Percentiles rank a stretch among this genome's conserved stretches.
Evolutionary conservation across 2,113 vertebrate genomes (phyloP).

Genomic region (Odobenus rosmarus): DNA sequence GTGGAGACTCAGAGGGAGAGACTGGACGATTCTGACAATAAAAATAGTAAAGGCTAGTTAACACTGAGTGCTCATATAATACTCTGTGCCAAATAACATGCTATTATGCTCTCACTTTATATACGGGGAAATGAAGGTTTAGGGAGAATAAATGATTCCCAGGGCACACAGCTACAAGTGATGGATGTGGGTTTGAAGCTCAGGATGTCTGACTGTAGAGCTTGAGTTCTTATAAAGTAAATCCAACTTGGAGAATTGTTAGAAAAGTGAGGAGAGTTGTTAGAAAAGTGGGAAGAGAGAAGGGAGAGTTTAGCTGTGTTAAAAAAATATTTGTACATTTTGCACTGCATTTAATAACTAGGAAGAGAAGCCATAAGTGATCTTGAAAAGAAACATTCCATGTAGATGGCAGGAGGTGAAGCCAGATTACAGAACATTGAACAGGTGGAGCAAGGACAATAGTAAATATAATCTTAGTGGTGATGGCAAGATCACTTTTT

Average conservation of each 20-base stretch:
- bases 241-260: neutral
- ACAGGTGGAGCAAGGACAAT: neutral
- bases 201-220: neutral
- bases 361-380: neutral
- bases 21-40: neutral
- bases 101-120: neutral
- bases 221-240: neutral
- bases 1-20: neutral
- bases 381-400: neutral
- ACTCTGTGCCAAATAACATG: neutral
- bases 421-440: neutral
- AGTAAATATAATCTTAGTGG: neutral
- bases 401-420: neutral
- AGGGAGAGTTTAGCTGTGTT: neutral
- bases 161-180: neutral
- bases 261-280: neutral
- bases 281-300: neutral
- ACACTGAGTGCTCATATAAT: neutral
- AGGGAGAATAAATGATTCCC: neutral
- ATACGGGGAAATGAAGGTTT: neutral
- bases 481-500: neutral
- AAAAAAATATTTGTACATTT: neutral
- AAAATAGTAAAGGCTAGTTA: neutral
- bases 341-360: neutral
- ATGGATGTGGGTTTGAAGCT: neutral